phyloP scores from a whole-genome alignment of 2,113 vertebrate genomes.

The Proteles cristata region DNA sequence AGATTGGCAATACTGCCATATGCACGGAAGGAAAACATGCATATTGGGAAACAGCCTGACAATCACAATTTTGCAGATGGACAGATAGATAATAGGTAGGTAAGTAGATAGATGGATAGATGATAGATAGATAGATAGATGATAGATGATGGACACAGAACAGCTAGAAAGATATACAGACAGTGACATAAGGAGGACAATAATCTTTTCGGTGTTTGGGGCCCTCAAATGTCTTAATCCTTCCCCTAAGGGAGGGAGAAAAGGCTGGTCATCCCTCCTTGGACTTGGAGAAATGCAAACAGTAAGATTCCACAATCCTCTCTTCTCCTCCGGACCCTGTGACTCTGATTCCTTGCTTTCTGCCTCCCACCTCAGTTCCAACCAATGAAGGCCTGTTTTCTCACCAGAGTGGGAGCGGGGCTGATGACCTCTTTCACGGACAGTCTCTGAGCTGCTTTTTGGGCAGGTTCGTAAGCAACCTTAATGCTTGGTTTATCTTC shows the following conservation, averaged over 20 bases:
- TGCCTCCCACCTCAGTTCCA: neutral
- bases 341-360: neutral
- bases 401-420: neutral
- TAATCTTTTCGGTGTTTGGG: too few relatives aligned
- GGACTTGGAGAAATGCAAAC: neutral
- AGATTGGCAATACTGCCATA: fast-evolving
- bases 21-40: neutral
- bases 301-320: too few relatives aligned
- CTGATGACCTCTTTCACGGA: too few relatives aligned
- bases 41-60: too few relatives aligned
- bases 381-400: neutral
- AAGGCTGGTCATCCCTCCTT: neutral
- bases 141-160: neutral
- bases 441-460: fast-evolving
- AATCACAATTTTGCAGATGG: too few relatives aligned
- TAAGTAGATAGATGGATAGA: neutral
- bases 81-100: neutral
- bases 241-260: neutral
- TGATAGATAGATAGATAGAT: neutral
- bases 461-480: neutral
- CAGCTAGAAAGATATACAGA: neutral
- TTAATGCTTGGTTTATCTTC: neutral
- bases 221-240: neutral
- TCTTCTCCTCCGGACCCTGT: neutral
- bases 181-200: neutral